Percentiles rank a stretch among this genome's conserved stretches.
These are phyloP conservation scores for Typhlomys cinereus DNA, from an alignment of 2,113 vertebrate species.

Conservation along the genomic window DNA sequence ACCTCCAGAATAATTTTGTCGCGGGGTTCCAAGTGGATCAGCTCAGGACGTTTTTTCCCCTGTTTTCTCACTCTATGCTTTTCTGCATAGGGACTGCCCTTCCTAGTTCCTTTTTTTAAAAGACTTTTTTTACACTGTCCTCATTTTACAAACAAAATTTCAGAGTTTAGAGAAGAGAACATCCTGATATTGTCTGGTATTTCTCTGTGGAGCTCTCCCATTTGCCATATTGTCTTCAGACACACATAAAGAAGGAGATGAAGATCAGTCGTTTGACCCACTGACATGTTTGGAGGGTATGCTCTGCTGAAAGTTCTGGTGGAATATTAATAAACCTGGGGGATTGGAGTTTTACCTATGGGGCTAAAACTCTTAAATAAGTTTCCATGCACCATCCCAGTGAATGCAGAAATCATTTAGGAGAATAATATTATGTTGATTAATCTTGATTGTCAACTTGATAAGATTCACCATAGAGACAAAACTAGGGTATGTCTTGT, in stretches of 20 bases:
- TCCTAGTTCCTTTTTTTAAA: no score
- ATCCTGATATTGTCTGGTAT: neutral
- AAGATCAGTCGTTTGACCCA: neutral
- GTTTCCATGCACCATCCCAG: neutral
- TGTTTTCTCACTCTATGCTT: no score
- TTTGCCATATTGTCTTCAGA: neutral
- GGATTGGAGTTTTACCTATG: neutral
- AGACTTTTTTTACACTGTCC: no score
- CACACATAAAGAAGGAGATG: neutral
- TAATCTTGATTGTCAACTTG: neutral
- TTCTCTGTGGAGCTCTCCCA: neutral
- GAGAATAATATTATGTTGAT: neutral
- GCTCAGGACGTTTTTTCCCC: no score
- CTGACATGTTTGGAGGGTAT: neutral
- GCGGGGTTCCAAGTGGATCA: no score
- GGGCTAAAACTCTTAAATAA: neutral
- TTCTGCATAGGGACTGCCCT: no score
- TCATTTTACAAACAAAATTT: neutral
- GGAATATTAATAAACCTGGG: neutral
- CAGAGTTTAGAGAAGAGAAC: neutral
- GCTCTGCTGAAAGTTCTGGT: neutral
- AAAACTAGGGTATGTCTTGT: neutral
- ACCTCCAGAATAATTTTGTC: no score
- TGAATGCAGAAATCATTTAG: neutral
- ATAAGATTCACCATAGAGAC: neutral